These are phyloP conservation scores for Sabellastarte sp. DNA, from an alignment of 2,888 invertebrate genomes.

Conservation along the genomic window DNA sequence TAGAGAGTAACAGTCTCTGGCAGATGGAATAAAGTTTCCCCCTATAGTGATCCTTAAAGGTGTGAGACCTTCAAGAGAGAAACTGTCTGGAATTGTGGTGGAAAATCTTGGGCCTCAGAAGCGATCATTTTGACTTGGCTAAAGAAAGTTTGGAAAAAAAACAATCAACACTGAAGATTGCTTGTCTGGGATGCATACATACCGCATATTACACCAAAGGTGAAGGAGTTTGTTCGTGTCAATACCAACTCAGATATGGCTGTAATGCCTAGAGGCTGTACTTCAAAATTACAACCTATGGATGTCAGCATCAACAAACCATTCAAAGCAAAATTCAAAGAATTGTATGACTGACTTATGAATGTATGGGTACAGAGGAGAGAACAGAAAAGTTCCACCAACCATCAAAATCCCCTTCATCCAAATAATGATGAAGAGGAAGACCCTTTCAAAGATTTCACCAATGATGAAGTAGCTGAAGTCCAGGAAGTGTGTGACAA, in stretches of 20 bases:
- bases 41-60: neutral
- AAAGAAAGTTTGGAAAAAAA: neutral
- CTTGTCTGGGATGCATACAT: constrained; percentile 6
- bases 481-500: neutral
- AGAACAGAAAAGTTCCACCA: neutral
- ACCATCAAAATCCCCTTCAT: no score
- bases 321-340: neutral
- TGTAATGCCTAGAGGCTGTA: neutral
- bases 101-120: neutral
- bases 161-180: neutral
- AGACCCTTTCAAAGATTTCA: constrained; percentile 6
- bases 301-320: no score
- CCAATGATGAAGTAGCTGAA: neutral
- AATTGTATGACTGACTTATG: neutral
- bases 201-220: neutral
- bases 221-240: neutral
- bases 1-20: neutral
- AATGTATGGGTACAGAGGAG: neutral
- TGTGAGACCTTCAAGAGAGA: neutral
- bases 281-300: neutral
- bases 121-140: neutral
- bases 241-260: neutral
- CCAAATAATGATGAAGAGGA: constrained; percentile 1
- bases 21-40: constrained; percentile 7
- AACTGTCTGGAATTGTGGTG: constrained; percentile 3